Percentiles rank a stretch among this genome's conserved stretches.
Evolutionary conservation across 2,797 vertebrate genomes (phyloP).

Genomic region (Rhabdomys pumilio): DNA sequence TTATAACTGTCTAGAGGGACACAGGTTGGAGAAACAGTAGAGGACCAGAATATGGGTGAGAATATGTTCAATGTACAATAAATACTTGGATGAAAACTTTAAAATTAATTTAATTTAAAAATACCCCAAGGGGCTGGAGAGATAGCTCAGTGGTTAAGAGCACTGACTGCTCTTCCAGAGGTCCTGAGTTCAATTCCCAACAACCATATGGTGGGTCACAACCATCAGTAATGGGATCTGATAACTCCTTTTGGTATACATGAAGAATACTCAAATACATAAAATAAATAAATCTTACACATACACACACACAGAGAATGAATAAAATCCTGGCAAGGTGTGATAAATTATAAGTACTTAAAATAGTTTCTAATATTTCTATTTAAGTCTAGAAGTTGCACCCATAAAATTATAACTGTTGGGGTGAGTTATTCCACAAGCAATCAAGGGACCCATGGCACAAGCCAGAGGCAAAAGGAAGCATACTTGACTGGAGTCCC

Average conservation of each 20-base stretch:
- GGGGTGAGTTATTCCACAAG: not conserved
- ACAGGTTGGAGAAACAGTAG: not conserved
- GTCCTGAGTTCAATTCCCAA: not conserved
- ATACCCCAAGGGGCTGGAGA: not conserved
- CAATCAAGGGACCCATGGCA: not conserved
- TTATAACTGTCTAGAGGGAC: not conserved
- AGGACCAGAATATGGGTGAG: too few relatives aligned
- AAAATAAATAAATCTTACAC: not conserved
- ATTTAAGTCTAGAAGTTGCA: not conserved
- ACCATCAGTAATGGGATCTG: not conserved
- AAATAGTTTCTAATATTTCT: slow-evolving; percentile 2
- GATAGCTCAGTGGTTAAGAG: not conserved
- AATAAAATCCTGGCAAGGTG: not conserved
- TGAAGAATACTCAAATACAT: not conserved
- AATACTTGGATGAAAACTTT: not conserved
- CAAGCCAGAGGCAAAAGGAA: not conserved
- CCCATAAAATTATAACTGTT: not conserved
- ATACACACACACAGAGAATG: rapidly evolving
- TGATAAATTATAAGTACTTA: not conserved
- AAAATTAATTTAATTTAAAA: not conserved
- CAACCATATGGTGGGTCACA: not conserved
- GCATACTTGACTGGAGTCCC: too few relatives aligned
- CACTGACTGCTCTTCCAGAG: not conserved
- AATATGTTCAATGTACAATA: not conserved
- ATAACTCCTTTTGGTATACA: not conserved